Conservation (phyloP, 2,888 invertebrate genomes). For the Catocala nupta region DNA sequence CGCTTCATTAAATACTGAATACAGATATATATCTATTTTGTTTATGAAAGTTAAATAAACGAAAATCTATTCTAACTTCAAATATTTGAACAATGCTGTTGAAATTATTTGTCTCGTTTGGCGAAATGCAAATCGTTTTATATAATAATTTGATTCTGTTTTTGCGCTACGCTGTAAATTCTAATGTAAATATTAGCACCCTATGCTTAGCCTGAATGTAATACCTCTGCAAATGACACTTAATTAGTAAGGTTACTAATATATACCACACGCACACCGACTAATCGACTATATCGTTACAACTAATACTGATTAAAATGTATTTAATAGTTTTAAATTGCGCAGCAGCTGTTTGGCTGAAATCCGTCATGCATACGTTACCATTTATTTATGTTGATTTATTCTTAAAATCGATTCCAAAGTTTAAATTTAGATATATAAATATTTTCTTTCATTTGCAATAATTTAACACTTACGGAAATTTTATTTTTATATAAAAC, state of each 20-base stretch:
- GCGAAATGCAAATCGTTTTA: background rate
- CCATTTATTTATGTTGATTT: background rate
- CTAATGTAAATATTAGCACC: conserved; percentile 31
- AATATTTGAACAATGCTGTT: conserved; percentile 9
- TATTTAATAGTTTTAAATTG: conserved; percentile 9
- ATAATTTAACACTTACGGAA: too few species aligned
- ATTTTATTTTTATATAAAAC: too few species aligned
- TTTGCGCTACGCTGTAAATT: conserved; percentile 19
- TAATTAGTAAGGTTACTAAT: conserved; percentile 44
- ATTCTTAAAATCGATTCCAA: background rate
- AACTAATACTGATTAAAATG: conserved; percentile 42
- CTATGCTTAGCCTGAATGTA: conserved; percentile 44
- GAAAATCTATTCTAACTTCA: conserved; percentile 3
- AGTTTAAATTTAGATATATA: too few species aligned
- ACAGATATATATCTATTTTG: background rate
- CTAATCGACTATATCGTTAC: conserved; percentile 43
- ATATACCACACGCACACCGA: conserved; percentile 42
- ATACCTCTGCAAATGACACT: conserved; percentile 38
- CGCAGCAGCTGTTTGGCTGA: conserved; percentile 30
- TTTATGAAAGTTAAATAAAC: background rate
- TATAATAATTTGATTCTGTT: conserved; percentile 12
- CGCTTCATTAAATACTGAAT: conserved; percentile 1
- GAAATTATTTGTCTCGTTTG: background rate
- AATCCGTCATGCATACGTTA: conserved; percentile 29
- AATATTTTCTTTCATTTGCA: too few species aligned